Evolutionary conservation across 2,888 invertebrate genomes (phyloP), one percentile per base, ranked within the genome.

Genomic region (Parnassius glacialis): DNA sequence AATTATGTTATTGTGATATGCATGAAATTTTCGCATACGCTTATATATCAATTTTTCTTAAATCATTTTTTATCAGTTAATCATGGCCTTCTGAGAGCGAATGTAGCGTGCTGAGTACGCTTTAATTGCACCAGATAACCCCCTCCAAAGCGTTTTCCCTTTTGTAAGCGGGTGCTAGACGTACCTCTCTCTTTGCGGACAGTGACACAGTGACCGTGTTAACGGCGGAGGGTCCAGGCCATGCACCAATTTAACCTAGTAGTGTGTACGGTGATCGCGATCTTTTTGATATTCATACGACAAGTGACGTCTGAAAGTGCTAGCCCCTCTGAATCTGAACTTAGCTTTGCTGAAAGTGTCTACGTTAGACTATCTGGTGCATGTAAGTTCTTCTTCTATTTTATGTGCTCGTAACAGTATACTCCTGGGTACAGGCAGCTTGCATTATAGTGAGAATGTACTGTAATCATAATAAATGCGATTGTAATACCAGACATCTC

Each of bases 191-290:
- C 89, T 88, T 72, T 68, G 72, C 79, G 76, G 83, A 75, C 87
- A 88, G 88, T 88, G 89, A 82, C 87, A 87, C 76, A 84, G 88
- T 87, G 87, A 85, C 89, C 88, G 89, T 83, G 85, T 79, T 79
- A 72, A 79, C 80, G 76, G 78, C 73, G 79, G 80, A 83, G 83
- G 81, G 84, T 76, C 74, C 71, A 72, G 82, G 84, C 81, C 83
- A 90, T 90, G 90, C 78, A 77, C 83, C 78, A 76, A 72, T 74
- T 74, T 72, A 74, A 69, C 68, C 70, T 74, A 64, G 69, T 77
- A 61, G 75, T 80, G 73, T 74, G 73, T 65, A 67, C 81, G 66
- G 68, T 80, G 74, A 71, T 83, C 67, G 74, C 68, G 67, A 72
- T 73, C 66, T 75, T 68, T 68, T 77, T 64, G 64, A 68, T 61